These are phyloP conservation scores for Takifugu flavidus DNA, from an alignment of 2,113 vertebrate genomes.

Conservation along the genomic window DNA sequence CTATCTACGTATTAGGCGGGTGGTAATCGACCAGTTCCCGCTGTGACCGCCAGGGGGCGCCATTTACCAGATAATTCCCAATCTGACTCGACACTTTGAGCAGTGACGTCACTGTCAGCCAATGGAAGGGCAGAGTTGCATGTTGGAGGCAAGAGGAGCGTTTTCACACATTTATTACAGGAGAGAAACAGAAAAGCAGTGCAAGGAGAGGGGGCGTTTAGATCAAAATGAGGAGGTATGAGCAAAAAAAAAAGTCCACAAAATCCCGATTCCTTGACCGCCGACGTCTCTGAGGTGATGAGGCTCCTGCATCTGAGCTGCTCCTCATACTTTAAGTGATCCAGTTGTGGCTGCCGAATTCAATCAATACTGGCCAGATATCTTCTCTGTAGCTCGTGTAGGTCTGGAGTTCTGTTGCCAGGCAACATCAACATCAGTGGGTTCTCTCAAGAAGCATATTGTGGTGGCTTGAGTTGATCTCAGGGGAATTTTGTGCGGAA, in stretches of 20 bases:
- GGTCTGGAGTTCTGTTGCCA: conserved; percentile 26
- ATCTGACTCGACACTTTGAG: conserved; percentile 61
- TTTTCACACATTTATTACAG: conserved; percentile 42
- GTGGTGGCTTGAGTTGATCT: conserved; percentile 13
- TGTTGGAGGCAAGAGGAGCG: conserved; percentile 4
- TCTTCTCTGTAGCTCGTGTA: not conserved
- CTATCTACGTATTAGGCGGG: conserved; percentile 21
- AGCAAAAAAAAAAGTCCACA: not conserved
- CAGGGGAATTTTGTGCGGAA: not conserved
- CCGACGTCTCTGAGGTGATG: conserved; percentile 28
- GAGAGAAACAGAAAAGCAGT: not conserved
- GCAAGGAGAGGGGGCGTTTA: too few relatives aligned
- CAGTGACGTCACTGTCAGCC: conserved; percentile 78
- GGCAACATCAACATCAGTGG: conserved; percentile 27
- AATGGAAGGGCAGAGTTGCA: conserved; percentile 57
- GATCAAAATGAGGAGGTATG: too few relatives aligned
- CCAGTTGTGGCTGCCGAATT: conserved; percentile 23
- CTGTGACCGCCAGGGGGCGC: conserved; percentile 62
- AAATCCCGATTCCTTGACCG: conserved; percentile 4
- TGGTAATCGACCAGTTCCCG: conserved; percentile 31
- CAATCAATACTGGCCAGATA: conserved; percentile 30
- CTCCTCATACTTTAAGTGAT: conserved; percentile 1
- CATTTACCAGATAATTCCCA: conserved; percentile 26
- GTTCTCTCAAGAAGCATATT: conserved; percentile 5
- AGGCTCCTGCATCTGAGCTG: conserved; percentile 19